phyloP scores from a whole-genome alignment of 2,113 vertebrate genomes.

The Herpetotheres cachinnans region DNA sequence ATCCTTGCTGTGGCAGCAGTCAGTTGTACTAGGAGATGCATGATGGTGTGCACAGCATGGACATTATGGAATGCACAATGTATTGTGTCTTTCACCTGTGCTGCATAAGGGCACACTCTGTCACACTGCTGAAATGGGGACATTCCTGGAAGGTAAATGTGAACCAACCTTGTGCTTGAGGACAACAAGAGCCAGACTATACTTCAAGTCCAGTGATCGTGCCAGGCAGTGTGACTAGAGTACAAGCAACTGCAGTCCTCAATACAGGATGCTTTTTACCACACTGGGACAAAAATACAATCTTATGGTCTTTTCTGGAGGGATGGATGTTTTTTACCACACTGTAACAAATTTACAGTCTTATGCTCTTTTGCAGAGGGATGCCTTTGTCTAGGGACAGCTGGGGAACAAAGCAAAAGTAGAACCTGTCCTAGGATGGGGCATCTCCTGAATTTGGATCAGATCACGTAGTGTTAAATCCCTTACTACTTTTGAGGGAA shows the following conservation, averaged over 20 bases:
- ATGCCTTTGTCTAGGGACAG: background rate
- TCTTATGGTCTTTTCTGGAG: background rate
- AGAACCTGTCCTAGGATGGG: background rate
- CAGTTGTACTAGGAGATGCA: background rate
- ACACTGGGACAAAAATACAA: background rate
- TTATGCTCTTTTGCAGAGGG: background rate
- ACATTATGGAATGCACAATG: background rate
- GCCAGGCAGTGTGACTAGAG: background rate
- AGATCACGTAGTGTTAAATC: background rate
- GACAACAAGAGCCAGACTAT: background rate
- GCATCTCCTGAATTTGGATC: background rate
- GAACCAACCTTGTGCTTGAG: background rate
- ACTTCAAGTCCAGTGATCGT: background rate
- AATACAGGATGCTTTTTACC: background rate
- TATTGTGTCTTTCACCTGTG: background rate
- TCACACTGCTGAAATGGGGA: background rate
- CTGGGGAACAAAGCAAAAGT: background rate
- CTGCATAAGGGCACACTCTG: background rate
- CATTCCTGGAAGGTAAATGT: background rate
- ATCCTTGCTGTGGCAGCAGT: background rate
- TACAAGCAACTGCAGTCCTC: background rate
- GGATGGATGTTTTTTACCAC: background rate
- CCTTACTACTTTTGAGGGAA: background rate
- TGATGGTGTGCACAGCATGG: background rate
- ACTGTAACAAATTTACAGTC: background rate